Base-by-base conservation (phyloP, 1,140 invertebrate genomes). In the Lepidurus apus region DNA sequence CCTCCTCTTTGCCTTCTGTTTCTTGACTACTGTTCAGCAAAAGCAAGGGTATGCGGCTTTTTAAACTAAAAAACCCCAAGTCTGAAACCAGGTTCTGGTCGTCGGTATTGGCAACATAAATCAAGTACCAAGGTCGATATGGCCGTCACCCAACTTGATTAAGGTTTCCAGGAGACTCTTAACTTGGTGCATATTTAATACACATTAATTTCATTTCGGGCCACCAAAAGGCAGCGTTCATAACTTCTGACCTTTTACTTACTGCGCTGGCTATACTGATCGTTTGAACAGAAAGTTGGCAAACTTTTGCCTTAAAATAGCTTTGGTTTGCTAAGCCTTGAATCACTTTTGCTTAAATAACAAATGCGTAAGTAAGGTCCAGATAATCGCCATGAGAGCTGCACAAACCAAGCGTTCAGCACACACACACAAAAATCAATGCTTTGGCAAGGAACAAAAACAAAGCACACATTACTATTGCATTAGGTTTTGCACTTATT, bases 361-460 rank as follows among this genome's bases (percentile, higher is more conserved):
- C 17, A 65, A 65, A 65, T 65, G 53, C 0, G 53, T 21, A 65
- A 17, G 17, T 65, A 65, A 65, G 21, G 53, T n/a, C 53, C 53
- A 65, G 21, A 65, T 65, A 65, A 65, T 65, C 17, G 8, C 53
- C 21, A 11, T 17, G 53, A 21, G 4, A n/a, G 21, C 53, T 65
- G 21, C 53, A 65, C n/a, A 65, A 65, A 65, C 53, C 53, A 65
- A 65, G 53, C 53, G 21, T 65, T 65, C 53, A 65, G 53, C 53
- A 65, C 10, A 21, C 53, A 65, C 53, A n/a, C 53, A 65, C 53
- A 65, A 65, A 65, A 65, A 65, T 65, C 53, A 65, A 65, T 65
- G 53, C 53, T 65, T 65, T 65, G 53, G 53, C 8, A 65, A 65
- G 17, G 53, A 65, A 65, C 53, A 65, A 65, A 65, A 65, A 65